phyloP scores from a whole-genome alignment of 1,140 invertebrate genomes.

The Doryteuthis pealeii region DNA sequence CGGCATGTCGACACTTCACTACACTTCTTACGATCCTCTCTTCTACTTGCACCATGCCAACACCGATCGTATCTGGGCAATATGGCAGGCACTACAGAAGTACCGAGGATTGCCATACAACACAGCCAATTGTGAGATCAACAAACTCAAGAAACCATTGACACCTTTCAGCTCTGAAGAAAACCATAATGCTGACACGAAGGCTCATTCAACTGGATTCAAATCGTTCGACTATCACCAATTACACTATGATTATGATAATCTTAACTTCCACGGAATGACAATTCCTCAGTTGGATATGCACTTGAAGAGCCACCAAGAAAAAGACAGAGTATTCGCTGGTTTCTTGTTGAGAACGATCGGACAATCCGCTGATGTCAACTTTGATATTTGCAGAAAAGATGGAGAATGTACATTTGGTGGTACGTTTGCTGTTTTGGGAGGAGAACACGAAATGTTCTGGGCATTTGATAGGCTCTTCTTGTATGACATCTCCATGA shows the following conservation, averaged over 20 bases:
- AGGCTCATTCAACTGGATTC: constrained; percentile 13
- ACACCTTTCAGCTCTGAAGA: constrained; percentile 15
- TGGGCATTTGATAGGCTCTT: constrained; percentile 31
- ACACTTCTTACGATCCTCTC: constrained; percentile 28
- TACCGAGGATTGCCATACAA: constrained; percentile 18
- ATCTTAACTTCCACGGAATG: constrained; percentile 29
- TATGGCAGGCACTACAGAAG: constrained; percentile 24
- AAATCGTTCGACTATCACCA: constrained; percentile 28
- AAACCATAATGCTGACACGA: constrained; percentile 11
- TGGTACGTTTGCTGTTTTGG: constrained; percentile 31
- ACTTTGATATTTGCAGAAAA: constrained; percentile 23
- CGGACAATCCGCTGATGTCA: constrained; percentile 22
- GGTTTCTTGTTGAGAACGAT: constrained; percentile 23
- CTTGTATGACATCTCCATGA: constrained; percentile 28
- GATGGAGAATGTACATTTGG: constrained; percentile 23
- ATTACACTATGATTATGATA: constrained; percentile 29
- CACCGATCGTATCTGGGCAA: constrained; percentile 25
- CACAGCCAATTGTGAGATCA: constrained; percentile 13
- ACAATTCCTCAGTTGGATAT: constrained; percentile 27
- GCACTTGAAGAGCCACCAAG: constrained; percentile 12
- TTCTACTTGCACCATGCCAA: constrained; percentile 30
- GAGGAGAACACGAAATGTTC: constrained; percentile 28
- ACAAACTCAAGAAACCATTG: constrained; percentile 9
- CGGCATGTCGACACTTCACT: constrained; percentile 22
- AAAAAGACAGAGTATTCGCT: constrained; percentile 27